Base-by-base conservation (phyloP, 2,797 vertebrate species). In the Myotis findleyi region DNA sequence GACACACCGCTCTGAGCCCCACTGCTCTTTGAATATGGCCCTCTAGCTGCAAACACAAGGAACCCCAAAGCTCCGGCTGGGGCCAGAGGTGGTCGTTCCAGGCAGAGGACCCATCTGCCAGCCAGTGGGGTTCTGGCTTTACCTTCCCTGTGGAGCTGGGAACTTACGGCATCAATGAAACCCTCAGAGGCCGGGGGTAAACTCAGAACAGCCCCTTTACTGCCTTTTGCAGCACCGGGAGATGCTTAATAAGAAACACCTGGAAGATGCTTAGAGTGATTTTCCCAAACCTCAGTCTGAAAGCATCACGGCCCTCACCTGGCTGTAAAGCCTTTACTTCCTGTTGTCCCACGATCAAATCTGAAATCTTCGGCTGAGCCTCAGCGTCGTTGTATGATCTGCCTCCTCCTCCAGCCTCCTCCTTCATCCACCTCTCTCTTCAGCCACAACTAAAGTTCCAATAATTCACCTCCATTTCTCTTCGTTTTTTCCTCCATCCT, bases 11-110 rank as follows among this genome's bases (percentile, higher is more conserved):
- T 80, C 75, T 66, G 69, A 33, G 38, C 18, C 47, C 75, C 23
- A 0, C 3, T 51, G 49, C 8, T 77, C 96, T 95, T 85, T 91
- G 94, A 95, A 85, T 87, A 82, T 47, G 41, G 20, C 79, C 18
- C 38, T 86, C 57, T 75, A 49, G 49, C 30, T 69, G 51, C 41
- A 89, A 81, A 96, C 89, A 94, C 49, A 94, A 68, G 0, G 18
- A 91, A 84, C 1, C 33, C 14, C 36, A 30, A 79, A 81, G 44
- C 23, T 77, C 30, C 64, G 77, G 62, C 7, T 2, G 2, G 57
- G 51, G 57, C 13, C 62, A 81, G 9, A 44, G 93, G 51, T 69
- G 33, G 77, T 2, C 30, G 16, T 79, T 49, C 62, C 41, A 72
- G 55, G 36, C 5, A 83, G 87, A 93, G 88, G 51, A 93, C 33